Evolutionary conservation across 2,888 invertebrate species (phyloP).

Genomic region (Synanthedon tipuliformis): DNA sequence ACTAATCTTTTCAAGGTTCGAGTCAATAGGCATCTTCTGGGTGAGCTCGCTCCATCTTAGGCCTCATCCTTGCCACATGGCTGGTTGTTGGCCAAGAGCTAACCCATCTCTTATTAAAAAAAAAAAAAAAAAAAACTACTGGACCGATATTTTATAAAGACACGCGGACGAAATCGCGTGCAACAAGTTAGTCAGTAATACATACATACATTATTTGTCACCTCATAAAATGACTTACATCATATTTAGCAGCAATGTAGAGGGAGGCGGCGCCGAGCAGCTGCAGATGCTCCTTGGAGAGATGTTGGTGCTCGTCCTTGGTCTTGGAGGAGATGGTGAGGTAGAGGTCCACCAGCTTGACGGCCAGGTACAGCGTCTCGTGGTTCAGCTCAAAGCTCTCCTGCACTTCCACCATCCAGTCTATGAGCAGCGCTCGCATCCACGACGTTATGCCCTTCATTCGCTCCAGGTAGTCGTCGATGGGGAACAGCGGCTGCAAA

Average conservation of each 20-base stretch:
- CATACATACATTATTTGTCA: no score
- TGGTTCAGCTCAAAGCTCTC: slow-evolving; percentile 98
- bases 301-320: slow-evolving; percentile 55
- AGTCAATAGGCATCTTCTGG: no score
- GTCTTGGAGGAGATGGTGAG: slow-evolving; percentile 58
- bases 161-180: no score
- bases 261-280: slow-evolving; percentile 92
- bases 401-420: slow-evolving; percentile 99
- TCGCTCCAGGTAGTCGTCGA: slow-evolving; percentile 83
- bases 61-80: no score
- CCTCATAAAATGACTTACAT: slow-evolving; percentile 76
- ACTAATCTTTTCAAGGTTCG: no score
- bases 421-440: slow-evolving; percentile 94
- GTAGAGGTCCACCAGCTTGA: slow-evolving; percentile 94
- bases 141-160: no score
- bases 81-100: no score
- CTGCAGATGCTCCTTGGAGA: slow-evolving; percentile 88
- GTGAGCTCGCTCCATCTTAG: no score
- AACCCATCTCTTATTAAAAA: no score
- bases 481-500: slow-evolving; percentile 72
- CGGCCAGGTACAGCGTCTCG: slow-evolving; percentile 96
- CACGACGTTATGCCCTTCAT: slow-evolving; percentile 84
- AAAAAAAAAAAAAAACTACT: no score
- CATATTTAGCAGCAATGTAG: slow-evolving; percentile 96
- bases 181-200: no score